Evolutionary conservation across 2,888 invertebrate species (phyloP).

Genomic region (Sisyra nigra): DNA sequence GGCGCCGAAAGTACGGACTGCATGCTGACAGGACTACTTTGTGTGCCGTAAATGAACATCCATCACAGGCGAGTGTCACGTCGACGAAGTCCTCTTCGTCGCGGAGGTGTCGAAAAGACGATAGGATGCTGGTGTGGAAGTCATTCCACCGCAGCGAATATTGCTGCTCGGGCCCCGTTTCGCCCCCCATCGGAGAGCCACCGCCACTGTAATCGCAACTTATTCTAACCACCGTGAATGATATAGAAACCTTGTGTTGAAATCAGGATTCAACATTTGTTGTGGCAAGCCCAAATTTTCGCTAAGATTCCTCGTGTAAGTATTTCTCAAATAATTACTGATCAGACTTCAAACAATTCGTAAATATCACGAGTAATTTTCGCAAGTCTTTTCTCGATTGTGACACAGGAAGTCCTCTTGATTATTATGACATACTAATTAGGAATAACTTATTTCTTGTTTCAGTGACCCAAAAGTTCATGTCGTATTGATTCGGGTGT

Average conservation of each 20-base stretch:
- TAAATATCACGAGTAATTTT: background rate
- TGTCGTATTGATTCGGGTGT: too few species aligned
- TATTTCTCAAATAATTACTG: background rate
- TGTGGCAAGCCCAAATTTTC: background rate
- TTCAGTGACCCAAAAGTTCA: too few species aligned
- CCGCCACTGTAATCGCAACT: slow-evolving; percentile 12
- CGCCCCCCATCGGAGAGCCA: slow-evolving; percentile 41
- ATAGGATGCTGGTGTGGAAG: slow-evolving; percentile 81
- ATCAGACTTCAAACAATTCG: background rate
- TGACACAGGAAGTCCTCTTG: too few species aligned
- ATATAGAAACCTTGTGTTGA: background rate
- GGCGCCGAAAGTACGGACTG: slow-evolving; percentile 79
- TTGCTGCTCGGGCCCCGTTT: slow-evolving; percentile 56
- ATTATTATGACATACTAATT: too few species aligned
- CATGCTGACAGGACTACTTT: slow-evolving; percentile 83
- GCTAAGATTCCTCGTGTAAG: background rate
- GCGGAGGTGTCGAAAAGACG: slow-evolving; percentile 73
- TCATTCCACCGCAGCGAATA: slow-evolving; percentile 91
- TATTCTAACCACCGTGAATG: slow-evolving; percentile 11
- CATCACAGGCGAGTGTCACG: slow-evolving; percentile 83
- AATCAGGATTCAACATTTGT: slow-evolving; percentile 4
- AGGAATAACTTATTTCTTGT: too few species aligned
- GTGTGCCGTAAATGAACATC: slow-evolving; percentile 77
- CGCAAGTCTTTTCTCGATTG: background rate
- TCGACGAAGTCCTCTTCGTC: slow-evolving; percentile 89